phyloP scores from a whole-genome alignment of 1,140 invertebrate genomes.

The Gonioctena quinquepunctata region DNA sequence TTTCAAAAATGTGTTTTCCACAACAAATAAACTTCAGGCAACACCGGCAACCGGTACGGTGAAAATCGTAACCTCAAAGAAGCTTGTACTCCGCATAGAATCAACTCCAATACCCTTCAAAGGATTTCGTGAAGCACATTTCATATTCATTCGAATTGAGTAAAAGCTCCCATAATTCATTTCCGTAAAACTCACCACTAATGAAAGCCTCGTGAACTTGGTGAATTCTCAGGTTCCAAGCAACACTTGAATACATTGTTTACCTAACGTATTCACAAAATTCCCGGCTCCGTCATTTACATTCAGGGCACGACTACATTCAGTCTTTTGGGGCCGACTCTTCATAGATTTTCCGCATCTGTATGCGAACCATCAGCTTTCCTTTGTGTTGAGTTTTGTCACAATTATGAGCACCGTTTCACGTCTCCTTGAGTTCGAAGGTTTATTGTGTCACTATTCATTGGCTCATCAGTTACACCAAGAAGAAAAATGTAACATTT shows the following conservation, averaged over 20 bases:
- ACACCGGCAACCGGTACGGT: not conserved
- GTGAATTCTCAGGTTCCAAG: not conserved
- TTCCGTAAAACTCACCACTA: not conserved
- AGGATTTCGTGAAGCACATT: too few species aligned
- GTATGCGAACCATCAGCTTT: not conserved
- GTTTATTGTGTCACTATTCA: not conserved
- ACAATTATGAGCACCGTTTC: slow-evolving; percentile 5
- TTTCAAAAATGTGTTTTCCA: too few species aligned
- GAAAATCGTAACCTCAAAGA: not conserved
- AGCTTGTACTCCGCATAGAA: not conserved
- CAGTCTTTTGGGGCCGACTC: not conserved
- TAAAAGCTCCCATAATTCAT: not conserved
- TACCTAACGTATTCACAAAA: not conserved
- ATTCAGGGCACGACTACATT: not conserved
- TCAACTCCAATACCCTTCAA: not conserved
- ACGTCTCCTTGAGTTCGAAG: not conserved
- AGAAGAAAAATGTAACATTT: too few species aligned
- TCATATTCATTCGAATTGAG: not conserved
- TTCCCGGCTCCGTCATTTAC: not conserved
- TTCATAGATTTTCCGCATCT: slow-evolving; percentile 6
- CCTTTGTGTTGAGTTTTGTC: slow-evolving; percentile 4
- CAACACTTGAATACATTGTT: not conserved
- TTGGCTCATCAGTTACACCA: not conserved
- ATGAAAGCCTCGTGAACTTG: not conserved
- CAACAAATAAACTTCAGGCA: not conserved